Conservation (phyloP, 2,888 invertebrate species). For the Cyrtodaria siliqua region DNA sequence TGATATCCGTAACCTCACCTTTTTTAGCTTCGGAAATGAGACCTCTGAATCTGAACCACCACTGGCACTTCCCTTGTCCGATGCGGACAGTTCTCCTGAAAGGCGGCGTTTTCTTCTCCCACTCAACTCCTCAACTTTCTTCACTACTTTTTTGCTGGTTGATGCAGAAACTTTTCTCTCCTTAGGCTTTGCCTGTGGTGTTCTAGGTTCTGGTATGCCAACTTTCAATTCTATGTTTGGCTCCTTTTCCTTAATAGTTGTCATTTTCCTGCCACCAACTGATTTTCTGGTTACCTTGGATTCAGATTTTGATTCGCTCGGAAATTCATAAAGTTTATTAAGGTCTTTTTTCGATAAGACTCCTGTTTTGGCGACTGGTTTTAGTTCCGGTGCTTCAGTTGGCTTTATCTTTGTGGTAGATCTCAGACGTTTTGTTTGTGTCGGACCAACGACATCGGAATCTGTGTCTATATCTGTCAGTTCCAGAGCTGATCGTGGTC, state of each 20-base stretch:
- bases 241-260: conserved; percentile 18
- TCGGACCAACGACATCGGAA: conserved; percentile 19
- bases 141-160: conserved; percentile 47
- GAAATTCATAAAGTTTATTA: too few species aligned
- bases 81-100: conserved; percentile 25
- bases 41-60: conserved; percentile 41
- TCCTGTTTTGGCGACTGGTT: background rate
- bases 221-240: conserved; percentile 6
- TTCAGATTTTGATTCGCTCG: conserved; percentile 16
- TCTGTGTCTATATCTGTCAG: conserved; percentile 1
- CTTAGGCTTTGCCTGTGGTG: conserved; percentile 6
- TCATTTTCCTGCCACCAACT: conserved; percentile 1
- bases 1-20: conserved; percentile 20
- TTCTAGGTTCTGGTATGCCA: background rate
- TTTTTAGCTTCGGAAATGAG: conserved; percentile 43
- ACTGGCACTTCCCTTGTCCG: conserved; percentile 9
- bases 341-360: background rate
- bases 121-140: conserved; percentile 21
- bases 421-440: conserved; percentile 9
- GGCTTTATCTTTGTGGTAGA: background rate
- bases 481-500: conserved; percentile 9
- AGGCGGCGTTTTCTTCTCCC: conserved; percentile 44
- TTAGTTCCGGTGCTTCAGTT: background rate
- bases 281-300: conserved; percentile 18
- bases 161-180: conserved; percentile 53